phyloP scores from a whole-genome alignment of 2,888 invertebrate genomes.

The Allacma fusca region DNA sequence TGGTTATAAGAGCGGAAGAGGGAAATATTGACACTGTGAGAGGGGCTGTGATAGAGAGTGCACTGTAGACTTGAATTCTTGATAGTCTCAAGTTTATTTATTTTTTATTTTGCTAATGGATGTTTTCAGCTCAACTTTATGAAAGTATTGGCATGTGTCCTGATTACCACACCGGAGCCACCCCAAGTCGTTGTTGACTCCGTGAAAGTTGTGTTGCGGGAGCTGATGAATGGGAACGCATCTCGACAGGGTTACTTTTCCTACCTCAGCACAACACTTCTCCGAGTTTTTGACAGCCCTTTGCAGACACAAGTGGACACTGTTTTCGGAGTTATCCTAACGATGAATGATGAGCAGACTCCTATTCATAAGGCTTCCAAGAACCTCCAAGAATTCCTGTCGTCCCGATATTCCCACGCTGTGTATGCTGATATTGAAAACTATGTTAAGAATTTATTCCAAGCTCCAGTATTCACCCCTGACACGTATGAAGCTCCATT shows the following conservation, averaged over 20 bases:
- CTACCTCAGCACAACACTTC: conserved; percentile 17
- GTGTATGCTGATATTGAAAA: conserved; percentile 29
- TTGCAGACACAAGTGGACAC: conserved; percentile 32
- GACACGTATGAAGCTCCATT: not conserved
- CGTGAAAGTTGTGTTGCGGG: conserved; percentile 26
- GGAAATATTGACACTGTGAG: no score
- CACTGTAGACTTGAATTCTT: no score
- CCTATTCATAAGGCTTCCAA: not conserved
- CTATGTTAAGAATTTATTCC: conserved; percentile 31
- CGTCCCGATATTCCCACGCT: not conserved
- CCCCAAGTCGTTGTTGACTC: conserved; percentile 13
- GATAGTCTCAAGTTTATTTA: no score
- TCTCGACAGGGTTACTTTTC: conserved; percentile 9
- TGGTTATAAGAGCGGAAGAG: no score
- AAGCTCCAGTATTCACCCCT: conserved; percentile 1
- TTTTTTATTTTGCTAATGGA: no score
- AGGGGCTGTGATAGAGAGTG: no score
- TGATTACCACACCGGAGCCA: conserved; percentile 23
- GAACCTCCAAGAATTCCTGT: conserved; percentile 18
- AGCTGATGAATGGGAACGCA: conserved; percentile 24
- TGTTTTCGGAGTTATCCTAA: conserved; percentile 21
- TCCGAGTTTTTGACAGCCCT: conserved; percentile 13
- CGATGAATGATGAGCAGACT: not conserved
- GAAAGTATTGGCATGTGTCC: conserved; percentile 32
- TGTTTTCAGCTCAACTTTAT: conserved; percentile 40